Evolutionary conservation across 2,888 invertebrate genomes (phyloP).

Genomic region (Drosophila kuntzei): DNA sequence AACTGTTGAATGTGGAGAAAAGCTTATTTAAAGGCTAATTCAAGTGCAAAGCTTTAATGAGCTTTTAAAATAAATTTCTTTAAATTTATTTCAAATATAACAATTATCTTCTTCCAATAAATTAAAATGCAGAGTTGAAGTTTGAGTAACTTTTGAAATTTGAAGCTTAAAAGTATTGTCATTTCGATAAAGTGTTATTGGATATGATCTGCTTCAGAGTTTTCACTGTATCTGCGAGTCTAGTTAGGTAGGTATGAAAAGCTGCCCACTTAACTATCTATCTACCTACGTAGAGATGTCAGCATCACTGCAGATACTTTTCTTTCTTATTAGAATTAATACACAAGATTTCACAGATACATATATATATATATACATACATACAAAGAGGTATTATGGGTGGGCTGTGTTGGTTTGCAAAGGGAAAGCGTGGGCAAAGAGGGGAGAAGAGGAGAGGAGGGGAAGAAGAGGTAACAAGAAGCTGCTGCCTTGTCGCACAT

Average conservation of each 20-base stretch:
- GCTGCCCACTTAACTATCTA: slow-evolving; percentile 7
- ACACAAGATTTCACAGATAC: slow-evolving; percentile 49
- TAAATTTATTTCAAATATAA: too few species aligned
- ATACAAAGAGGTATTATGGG: slow-evolving; percentile 30
- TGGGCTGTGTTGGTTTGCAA: slow-evolving; percentile 23
- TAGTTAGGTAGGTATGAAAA: not conserved
- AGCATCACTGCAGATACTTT: slow-evolving; percentile 46
- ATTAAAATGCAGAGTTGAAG: too few species aligned
- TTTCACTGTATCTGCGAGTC: slow-evolving; percentile 11
- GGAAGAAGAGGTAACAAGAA: slow-evolving; percentile 4
- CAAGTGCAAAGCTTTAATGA: too few species aligned
- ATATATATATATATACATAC: slow-evolving; percentile 32
- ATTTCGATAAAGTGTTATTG: not conserved
- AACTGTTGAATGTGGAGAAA: too few species aligned
- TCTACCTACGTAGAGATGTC: slow-evolving; percentile 40
- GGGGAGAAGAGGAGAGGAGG: not conserved
- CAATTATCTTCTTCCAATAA: too few species aligned
- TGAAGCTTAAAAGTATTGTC: not conserved
- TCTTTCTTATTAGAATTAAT: slow-evolving; percentile 68
- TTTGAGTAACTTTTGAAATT: not conserved
- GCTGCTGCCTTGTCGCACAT: slow-evolving; percentile 44
- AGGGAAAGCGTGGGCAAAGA: not conserved
- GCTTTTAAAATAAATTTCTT: too few species aligned
- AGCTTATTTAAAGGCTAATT: too few species aligned
- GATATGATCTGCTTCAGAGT: not conserved